A percentile compares a stretch with the other conserved stretches of the same genome.
These are phyloP conservation scores for Pilophorus perplexus DNA, from an alignment of 2,888 invertebrate genomes.

Conservation along the genomic window DNA sequence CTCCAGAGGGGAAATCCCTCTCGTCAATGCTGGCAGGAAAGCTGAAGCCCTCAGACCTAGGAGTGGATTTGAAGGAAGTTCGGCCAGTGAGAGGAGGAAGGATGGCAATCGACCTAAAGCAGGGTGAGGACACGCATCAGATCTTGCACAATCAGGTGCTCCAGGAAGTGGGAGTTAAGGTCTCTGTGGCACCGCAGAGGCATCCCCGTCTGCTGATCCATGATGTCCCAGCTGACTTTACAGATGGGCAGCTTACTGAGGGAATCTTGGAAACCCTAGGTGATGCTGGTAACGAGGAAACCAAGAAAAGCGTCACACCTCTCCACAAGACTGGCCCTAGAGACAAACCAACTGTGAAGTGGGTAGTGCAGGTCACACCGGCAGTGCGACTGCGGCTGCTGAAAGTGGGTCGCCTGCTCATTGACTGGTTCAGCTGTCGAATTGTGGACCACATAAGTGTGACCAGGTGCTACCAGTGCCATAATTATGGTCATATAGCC, in stretches of 20 bases:
- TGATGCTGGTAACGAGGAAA: not conserved
- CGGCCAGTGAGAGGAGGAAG: too few relatives aligned
- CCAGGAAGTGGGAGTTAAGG: not conserved
- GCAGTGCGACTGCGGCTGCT: not conserved
- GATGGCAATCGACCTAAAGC: not conserved
- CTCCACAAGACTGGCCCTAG: not conserved
- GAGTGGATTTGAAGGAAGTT: too few relatives aligned
- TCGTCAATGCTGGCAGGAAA: too few relatives aligned
- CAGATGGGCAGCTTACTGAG: not conserved
- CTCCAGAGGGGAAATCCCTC: too few relatives aligned
- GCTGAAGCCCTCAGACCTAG: too few relatives aligned
- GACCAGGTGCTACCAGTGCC: not conserved
- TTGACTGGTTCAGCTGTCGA: not conserved
- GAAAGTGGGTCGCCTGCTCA: not conserved
- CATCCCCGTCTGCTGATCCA: not conserved
- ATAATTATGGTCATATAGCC: not conserved
- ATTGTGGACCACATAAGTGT: not conserved
- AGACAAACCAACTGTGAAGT: not conserved
- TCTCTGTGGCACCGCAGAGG: not conserved
- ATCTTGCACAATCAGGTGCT: not conserved
- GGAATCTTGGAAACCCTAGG: not conserved
- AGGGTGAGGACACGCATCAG: not conserved
- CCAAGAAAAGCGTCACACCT: not conserved
- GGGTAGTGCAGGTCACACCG: not conserved
- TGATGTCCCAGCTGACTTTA: not conserved